Evolutionary conservation across 2,888 invertebrate species (phyloP).

Genomic region (Argyresthia albistria): DNA sequence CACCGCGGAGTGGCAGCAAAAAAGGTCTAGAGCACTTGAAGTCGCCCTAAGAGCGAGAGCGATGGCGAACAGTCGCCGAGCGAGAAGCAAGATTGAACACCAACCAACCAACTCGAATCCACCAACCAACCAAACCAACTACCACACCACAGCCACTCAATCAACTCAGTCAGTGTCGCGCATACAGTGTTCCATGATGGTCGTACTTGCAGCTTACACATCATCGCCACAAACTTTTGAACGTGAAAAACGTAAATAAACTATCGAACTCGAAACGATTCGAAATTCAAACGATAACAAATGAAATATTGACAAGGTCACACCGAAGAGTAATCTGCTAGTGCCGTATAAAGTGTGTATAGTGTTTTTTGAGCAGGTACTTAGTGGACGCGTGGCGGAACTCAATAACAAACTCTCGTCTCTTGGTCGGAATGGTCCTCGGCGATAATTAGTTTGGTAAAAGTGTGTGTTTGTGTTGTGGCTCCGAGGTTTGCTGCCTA

Average conservation of each 20-base stretch:
- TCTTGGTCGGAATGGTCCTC: slow-evolving; percentile 53
- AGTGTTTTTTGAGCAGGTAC: slow-evolving; percentile 25
- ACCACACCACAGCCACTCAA: background rate
- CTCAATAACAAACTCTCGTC: slow-evolving; percentile 53
- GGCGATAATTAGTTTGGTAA: slow-evolving; percentile 61
- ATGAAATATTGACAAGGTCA: background rate
- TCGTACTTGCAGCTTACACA: background rate
- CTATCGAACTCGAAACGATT: background rate
- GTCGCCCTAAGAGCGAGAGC: background rate
- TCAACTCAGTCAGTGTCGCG: slow-evolving; percentile 43
- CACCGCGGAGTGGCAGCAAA: background rate
- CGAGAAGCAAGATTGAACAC: background rate
- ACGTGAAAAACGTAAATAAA: background rate
- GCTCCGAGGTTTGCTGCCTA: slow-evolving; percentile 46
- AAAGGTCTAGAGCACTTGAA: background rate
- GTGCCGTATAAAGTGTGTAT: slow-evolving; percentile 47
- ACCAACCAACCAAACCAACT: background rate
- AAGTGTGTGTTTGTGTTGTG: slow-evolving; percentile 66
- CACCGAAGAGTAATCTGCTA: slow-evolving; percentile 22
- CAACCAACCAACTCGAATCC: background rate
- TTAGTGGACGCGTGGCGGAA: slow-evolving; percentile 51
- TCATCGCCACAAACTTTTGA: background rate
- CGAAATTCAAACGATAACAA: background rate
- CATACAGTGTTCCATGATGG: slow-evolving; percentile 36
- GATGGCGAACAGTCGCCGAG: background rate